phyloP scores from a whole-genome alignment of 2,888 invertebrate species.

The Nebria brevicollis region DNA sequence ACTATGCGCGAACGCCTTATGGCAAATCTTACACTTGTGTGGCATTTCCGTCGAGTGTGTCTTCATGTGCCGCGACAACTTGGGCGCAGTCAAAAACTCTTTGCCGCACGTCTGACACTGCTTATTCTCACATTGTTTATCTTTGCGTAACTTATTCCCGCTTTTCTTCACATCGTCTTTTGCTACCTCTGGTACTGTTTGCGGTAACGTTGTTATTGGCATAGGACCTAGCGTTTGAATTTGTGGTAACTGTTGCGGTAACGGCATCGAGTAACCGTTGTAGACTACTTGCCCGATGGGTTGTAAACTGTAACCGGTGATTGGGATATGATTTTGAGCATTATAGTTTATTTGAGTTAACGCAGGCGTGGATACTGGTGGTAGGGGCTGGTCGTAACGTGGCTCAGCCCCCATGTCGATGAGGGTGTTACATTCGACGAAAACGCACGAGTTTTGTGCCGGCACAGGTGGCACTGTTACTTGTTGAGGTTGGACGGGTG shows the following conservation, averaged over 20 bases:
- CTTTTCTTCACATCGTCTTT: constrained; percentile 22
- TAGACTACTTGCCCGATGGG: constrained; percentile 58
- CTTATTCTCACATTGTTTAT: constrained; percentile 52
- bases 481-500: constrained; percentile 39
- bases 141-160: constrained; percentile 25
- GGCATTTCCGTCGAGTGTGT: constrained; percentile 62
- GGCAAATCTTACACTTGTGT: constrained; percentile 62
- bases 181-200: constrained; percentile 47
- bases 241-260: constrained; percentile 54
- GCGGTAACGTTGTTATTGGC: constrained; percentile 49
- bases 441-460: constrained; percentile 56
- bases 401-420: constrained; percentile 56
- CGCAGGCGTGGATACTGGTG: constrained; percentile 52
- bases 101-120: constrained; percentile 61
- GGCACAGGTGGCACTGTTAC: constrained; percentile 35
- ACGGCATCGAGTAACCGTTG: constrained; percentile 58
- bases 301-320: constrained; percentile 56
- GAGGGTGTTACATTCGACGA: constrained; percentile 58
- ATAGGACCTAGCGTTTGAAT: constrained; percentile 46
- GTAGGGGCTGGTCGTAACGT: constrained; percentile 53
- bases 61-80: constrained; percentile 62
- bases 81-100: constrained; percentile 59
- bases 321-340: constrained; percentile 55
- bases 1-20: constrained; percentile 62
- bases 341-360: constrained; percentile 58